These are phyloP conservation scores for Gallinago nigripennis DNA, from an alignment of 2,797 vertebrate genomes.

Conservation along the genomic window DNA sequence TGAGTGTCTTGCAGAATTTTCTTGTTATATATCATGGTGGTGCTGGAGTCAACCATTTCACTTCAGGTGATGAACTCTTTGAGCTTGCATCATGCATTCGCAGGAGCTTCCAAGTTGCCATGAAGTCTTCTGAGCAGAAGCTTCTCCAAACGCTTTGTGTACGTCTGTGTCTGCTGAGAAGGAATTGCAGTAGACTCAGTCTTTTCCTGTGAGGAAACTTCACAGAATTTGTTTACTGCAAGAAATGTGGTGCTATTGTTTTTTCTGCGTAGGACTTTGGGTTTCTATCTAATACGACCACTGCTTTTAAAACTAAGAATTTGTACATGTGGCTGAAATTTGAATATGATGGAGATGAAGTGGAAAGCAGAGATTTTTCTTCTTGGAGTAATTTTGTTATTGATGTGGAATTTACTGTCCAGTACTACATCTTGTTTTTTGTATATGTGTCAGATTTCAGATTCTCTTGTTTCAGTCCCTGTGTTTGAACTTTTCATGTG, in stretches of 20 bases:
- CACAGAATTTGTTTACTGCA: background rate
- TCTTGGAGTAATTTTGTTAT: slow-evolving; percentile 10
- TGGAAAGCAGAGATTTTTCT: slow-evolving; percentile 5
- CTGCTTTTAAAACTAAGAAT: background rate
- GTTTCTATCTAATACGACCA: background rate
- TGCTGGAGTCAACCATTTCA: background rate
- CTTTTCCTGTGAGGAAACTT: background rate
- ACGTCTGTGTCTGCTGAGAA: background rate
- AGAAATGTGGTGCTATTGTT: background rate
- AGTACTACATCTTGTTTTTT: slow-evolving; percentile 11
- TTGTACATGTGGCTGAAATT: slow-evolving; percentile 20
- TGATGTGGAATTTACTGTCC: slow-evolving; percentile 26
- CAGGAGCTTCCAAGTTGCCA: background rate
- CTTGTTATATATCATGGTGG: fast-evolving
- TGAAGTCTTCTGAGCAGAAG: background rate
- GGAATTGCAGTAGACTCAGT: background rate
- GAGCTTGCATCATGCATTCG: background rate
- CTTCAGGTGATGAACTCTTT: background rate
- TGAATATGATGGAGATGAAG: background rate
- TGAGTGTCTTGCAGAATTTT: background rate
- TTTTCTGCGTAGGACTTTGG: background rate
- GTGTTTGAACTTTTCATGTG: slow-evolving; percentile 21
- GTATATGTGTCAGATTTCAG: background rate
- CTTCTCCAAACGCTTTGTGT: background rate
- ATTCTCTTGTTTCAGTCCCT: slow-evolving; percentile 4